phyloP scores from a whole-genome alignment of 2,113 vertebrate species.

The Microtus oregoni region DNA sequence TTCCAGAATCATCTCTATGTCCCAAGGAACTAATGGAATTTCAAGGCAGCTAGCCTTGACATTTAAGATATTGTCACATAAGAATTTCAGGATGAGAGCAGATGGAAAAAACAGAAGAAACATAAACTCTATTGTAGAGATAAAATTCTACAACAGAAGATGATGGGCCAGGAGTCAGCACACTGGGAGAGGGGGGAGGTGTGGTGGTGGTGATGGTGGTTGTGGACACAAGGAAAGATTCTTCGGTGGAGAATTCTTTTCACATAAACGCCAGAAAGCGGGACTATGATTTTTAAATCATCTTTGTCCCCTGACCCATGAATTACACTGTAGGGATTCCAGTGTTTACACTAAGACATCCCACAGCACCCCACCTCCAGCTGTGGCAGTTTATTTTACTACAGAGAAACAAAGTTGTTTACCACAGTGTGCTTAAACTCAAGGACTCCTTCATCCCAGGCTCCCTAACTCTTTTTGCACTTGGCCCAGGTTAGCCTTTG shows the following conservation, averaged over 20 bases:
- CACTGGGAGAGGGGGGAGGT: not conserved
- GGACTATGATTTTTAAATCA: not conserved
- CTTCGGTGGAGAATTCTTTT: not conserved
- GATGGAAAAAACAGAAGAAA: not conserved
- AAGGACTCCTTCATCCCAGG: not conserved
- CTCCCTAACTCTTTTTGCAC: not conserved
- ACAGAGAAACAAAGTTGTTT: not conserved
- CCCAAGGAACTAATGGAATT: not conserved
- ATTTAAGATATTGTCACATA: not conserved
- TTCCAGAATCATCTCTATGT: not conserved
- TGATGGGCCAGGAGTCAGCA: not conserved
- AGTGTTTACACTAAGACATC: not conserved
- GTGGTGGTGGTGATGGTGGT: not conserved
- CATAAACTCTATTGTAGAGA: not conserved
- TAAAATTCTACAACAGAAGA: not conserved
- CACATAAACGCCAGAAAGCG: not conserved
- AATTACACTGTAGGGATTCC: not conserved
- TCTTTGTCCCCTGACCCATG: not conserved
- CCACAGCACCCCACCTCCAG: too few relatives aligned
- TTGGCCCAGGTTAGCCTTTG: not conserved
- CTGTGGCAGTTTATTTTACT: not conserved
- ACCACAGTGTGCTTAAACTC: not conserved
- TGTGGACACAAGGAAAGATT: not conserved
- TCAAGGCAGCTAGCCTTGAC: not conserved
- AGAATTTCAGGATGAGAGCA: not conserved